phyloP scores from a whole-genome alignment of 2,797 vertebrate genomes.

The Myotis myotis region DNA sequence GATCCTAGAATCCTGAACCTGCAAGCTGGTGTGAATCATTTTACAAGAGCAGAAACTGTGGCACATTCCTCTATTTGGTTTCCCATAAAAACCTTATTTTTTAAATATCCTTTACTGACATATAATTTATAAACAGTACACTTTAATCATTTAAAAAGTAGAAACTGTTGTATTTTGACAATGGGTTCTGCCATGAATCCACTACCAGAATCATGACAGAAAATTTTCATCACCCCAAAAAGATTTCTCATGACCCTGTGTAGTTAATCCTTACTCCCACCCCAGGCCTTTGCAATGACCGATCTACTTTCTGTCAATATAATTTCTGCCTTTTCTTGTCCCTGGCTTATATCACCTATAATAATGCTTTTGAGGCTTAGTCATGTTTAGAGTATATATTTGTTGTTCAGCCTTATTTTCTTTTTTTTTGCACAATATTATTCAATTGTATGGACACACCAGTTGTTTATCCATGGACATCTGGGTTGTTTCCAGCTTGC shows the following conservation, averaged over 20 bases:
- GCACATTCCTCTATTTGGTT: background rate
- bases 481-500: background rate
- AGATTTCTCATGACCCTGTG: accelerated
- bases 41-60: background rate
- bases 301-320: background rate
- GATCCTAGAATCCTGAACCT: background rate
- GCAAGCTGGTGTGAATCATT: background rate
- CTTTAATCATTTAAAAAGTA: background rate
- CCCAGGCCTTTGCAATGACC: background rate
- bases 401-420: background rate
- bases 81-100: background rate
- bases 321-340: background rate
- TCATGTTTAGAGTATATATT: accelerated
- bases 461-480: background rate
- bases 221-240: background rate
- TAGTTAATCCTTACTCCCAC: background rate
- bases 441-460: accelerated
- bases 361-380: background rate
- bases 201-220: background rate
- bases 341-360: background rate
- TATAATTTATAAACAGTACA: background rate
- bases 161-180: background rate
- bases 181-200: background rate
- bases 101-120: background rate
- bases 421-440: background rate